Conservation (phyloP, 2,888 invertebrate genomes). For the Homarus gammarus region DNA sequence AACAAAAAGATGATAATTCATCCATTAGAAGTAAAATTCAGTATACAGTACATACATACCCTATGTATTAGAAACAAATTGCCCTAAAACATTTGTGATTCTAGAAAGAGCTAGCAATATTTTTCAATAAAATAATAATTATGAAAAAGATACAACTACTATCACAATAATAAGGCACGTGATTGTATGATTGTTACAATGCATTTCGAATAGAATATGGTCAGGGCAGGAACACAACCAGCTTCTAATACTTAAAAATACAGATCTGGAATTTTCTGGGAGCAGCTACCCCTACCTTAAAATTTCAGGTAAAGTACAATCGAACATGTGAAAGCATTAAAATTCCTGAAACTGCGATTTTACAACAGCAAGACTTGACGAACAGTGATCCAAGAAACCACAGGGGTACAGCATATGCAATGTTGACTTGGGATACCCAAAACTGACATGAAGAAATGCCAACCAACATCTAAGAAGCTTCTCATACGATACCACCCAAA, state of each 20-base stretch:
- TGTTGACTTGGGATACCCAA: background rate
- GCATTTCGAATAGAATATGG: conserved; percentile 47
- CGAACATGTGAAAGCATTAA: background rate
- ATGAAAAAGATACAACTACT: conserved; percentile 60
- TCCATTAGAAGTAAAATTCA: conserved; percentile 15
- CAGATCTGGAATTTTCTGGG: background rate
- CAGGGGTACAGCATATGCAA: background rate
- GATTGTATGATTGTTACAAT: conserved; percentile 70
- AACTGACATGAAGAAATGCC: background rate
- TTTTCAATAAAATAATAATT: conserved; percentile 36
- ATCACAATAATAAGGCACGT: conserved; percentile 73
- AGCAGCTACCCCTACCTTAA: background rate
- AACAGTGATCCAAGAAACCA: background rate
- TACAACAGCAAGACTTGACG: background rate
- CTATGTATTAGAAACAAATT: conserved; percentile 56
- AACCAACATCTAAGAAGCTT: background rate
- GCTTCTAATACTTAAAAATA: background rate
- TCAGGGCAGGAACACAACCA: conserved; percentile 53
- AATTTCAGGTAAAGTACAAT: background rate
- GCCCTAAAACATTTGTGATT: conserved; percentile 22
- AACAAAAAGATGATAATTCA: conserved; percentile 23
- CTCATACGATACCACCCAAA: background rate
- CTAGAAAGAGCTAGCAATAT: conserved; percentile 28
- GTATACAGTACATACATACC: conserved; percentile 46
- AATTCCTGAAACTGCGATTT: background rate